These are phyloP conservation scores for Sorex fumeus DNA, from an alignment of 2,113 vertebrate species.

Conservation along the genomic window DNA sequence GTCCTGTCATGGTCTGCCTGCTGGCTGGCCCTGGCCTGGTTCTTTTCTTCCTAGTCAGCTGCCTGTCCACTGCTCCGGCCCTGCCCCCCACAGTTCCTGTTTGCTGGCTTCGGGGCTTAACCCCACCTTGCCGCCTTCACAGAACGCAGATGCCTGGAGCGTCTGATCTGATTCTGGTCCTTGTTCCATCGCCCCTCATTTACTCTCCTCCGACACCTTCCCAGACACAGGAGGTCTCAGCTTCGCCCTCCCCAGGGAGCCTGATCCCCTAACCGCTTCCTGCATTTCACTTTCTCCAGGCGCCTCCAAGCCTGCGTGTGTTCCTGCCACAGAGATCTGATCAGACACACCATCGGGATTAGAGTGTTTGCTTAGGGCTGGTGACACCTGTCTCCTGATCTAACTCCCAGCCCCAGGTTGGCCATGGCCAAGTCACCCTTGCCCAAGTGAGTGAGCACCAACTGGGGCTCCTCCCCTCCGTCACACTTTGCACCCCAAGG, in stretches of 20 bases:
- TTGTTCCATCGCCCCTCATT: background rate
- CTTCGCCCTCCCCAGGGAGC: background rate
- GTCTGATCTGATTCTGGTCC: too few relatives aligned
- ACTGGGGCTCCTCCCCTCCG: too few relatives aligned
- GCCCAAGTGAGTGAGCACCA: too few relatives aligned
- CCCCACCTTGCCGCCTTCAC: too few relatives aligned
- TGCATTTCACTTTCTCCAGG: background rate
- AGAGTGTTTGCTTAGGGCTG: fast-evolving
- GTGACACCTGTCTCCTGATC: fast-evolving
- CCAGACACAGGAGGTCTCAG: background rate
- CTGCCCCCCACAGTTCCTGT: background rate
- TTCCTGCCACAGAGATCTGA: too few relatives aligned
- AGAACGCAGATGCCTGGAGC: too few relatives aligned
- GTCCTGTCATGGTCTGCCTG: background rate
- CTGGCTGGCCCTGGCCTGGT: background rate
- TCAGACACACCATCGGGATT: background rate
- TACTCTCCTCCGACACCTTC: background rate
- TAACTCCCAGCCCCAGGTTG: background rate
- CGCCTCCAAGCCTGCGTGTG: background rate
- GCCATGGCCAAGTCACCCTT: fast-evolving
- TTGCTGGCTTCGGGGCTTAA: too few relatives aligned
- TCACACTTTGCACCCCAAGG: background rate
- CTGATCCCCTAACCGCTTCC: background rate
- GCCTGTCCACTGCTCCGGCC: too few relatives aligned
- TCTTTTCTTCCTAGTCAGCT: background rate